Percentiles rank a stretch among this genome's conserved stretches.
Conservation (phyloP, 2,888 invertebrate genomes). For the Plemyria rubiginata region DNA sequence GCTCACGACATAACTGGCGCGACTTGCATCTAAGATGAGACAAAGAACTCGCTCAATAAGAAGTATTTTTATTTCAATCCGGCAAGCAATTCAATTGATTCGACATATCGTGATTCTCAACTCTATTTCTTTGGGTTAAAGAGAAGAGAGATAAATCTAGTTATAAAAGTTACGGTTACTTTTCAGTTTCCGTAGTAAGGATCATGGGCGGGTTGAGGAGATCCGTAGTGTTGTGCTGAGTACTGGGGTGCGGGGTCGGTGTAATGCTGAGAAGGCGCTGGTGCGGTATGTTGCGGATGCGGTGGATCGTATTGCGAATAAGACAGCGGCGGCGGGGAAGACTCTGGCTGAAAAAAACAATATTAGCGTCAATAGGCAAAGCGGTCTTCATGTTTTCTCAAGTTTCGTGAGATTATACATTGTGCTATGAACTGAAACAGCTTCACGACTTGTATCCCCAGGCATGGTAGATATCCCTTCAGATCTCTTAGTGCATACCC, state of each 20-base stretch:
- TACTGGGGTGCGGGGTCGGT: constrained; percentile 22
- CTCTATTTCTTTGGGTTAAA: constrained; percentile 48
- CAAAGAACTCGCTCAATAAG: constrained; percentile 47
- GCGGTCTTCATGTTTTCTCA: not conserved
- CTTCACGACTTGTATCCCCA: too few species aligned
- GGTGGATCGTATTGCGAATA: constrained; percentile 18
- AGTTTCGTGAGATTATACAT: too few species aligned
- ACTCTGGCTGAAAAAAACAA: constrained; percentile 35
- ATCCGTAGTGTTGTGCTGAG: constrained; percentile 37
- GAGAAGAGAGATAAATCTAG: constrained; percentile 47
- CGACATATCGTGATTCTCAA: constrained; percentile 8
- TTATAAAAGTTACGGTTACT: not conserved
- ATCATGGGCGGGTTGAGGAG: constrained; percentile 58
- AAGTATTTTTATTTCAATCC: constrained; percentile 19
- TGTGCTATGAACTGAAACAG: too few species aligned
- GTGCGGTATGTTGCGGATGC: constrained; percentile 14
- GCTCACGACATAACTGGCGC: constrained; percentile 47
- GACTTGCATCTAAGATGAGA: constrained; percentile 51
- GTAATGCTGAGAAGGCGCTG: constrained; percentile 17
- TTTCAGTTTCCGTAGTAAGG: constrained; percentile 70
- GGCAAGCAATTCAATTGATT: too few species aligned
- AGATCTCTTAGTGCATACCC: too few species aligned
- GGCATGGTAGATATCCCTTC: too few species aligned
- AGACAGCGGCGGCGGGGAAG: constrained; percentile 23
- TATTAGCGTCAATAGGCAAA: too few species aligned